phyloP scores from a whole-genome alignment of 92 coral and sea anemone species.

The Epizoanthus fatuus region DNA sequence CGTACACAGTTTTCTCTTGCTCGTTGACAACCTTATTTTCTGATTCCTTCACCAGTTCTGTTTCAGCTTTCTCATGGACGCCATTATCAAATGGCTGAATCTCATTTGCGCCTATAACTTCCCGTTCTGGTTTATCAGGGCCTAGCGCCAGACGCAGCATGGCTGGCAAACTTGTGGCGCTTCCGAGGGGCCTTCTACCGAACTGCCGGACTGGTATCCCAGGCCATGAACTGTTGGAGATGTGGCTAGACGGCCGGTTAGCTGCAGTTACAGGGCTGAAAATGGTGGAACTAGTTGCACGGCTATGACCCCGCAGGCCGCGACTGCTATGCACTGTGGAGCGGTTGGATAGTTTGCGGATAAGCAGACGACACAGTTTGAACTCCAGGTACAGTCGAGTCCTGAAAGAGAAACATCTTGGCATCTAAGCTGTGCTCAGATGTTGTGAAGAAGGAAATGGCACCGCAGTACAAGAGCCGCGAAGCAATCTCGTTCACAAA shows the following conservation, averaged over 20 bases:
- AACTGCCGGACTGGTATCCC: conserved; percentile 77
- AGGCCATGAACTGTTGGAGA: conserved; percentile 96
- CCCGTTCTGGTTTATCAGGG: conserved; percentile 15
- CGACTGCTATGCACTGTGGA: conserved; percentile 92
- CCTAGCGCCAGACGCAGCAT: conserved; percentile 85
- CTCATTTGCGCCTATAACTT: not conserved
- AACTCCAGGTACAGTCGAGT: conserved; percentile 89
- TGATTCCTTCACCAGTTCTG: not conserved
- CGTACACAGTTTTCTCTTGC: not conserved
- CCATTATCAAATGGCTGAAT: not conserved
- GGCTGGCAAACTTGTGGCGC: conserved; percentile 95
- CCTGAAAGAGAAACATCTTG: conserved; percentile 45
- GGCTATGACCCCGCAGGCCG: conserved; percentile 94
- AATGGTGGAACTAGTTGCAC: conserved; percentile 78
- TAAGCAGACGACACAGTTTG: conserved; percentile 94
- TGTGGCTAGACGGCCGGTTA: conserved; percentile 77
- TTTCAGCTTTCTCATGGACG: not conserved
- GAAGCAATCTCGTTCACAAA: not conserved
- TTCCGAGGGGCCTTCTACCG: conserved; percentile 94
- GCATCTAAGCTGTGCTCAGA: not conserved
- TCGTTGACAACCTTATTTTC: not conserved
- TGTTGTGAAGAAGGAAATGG: not conserved
- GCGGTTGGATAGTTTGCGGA: conserved; percentile 85
- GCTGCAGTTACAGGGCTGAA: conserved; percentile 69
- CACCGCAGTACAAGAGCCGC: too few relatives aligned